Conservation (phyloP, 2,888 invertebrate species). For the Euclidia mi region DNA sequence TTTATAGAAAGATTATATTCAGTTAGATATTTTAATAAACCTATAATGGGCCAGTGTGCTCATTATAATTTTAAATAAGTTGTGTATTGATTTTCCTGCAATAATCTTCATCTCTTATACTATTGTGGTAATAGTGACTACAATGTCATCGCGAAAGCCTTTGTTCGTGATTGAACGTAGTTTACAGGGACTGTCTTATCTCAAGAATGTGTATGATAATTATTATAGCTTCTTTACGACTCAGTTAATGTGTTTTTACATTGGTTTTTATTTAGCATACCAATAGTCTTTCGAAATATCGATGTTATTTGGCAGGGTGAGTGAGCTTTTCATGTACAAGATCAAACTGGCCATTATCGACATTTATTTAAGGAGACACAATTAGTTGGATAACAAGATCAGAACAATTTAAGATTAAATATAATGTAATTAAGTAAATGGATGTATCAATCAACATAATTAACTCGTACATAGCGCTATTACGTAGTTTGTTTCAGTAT, state of each 20-base stretch:
- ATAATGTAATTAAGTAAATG: conserved; percentile 9
- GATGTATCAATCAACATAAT: conserved; percentile 7
- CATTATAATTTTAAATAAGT: conserved; percentile 55
- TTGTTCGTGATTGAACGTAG: conserved; percentile 74
- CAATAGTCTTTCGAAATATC: conserved; percentile 12
- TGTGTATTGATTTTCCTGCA: conserved; percentile 62
- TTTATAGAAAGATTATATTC: conserved; percentile 38
- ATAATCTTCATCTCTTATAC: conserved; percentile 50
- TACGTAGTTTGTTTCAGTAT: conserved; percentile 1
- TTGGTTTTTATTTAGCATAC: conserved; percentile 46
- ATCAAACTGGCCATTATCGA: not conserved
- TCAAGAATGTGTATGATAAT: conserved; percentile 78
- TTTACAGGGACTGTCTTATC: conserved; percentile 75
- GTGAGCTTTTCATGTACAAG: not conserved
- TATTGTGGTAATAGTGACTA: conserved; percentile 49
- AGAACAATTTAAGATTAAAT: conserved; percentile 4
- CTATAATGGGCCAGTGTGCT: conserved; percentile 23
- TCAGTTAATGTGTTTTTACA: conserved; percentile 56
- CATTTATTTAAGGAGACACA: not conserved
- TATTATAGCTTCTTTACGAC: conserved; percentile 66
- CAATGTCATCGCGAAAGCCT: conserved; percentile 66
- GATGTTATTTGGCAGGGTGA: conserved; percentile 17
- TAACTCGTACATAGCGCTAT: not conserved
- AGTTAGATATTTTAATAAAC: conserved; percentile 32
- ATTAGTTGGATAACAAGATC: not conserved